Evolutionary conservation across 2,113 vertebrate genomes (phyloP).

Genomic region (Dissostichus mawsoni): DNA sequence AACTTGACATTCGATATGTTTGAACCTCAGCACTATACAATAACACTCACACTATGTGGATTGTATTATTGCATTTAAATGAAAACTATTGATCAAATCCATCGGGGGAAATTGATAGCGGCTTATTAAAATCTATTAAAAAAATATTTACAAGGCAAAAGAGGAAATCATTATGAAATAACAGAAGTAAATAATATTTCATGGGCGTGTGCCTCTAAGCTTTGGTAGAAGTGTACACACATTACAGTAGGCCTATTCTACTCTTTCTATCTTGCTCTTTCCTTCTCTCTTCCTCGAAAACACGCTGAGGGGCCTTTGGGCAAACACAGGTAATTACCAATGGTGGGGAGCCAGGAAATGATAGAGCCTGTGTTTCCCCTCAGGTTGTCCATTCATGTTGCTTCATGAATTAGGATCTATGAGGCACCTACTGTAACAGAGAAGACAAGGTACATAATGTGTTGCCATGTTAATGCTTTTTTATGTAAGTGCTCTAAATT

Average conservation of each 20-base stretch:
- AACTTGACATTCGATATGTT: not conserved
- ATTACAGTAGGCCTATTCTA: constrained; percentile 10
- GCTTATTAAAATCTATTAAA: constrained; percentile 7
- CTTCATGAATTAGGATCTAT: constrained; percentile 66
- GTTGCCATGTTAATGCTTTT: constrained; percentile 7
- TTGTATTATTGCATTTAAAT: constrained; percentile 14
- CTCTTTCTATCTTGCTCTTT: constrained; percentile 11
- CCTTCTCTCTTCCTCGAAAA: constrained; percentile 23
- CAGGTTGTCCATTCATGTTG: constrained; percentile 54
- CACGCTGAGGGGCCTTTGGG: constrained; percentile 44
- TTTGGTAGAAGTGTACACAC: constrained; percentile 8
- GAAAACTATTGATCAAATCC: constrained; percentile 18
- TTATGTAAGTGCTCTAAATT: not conserved
- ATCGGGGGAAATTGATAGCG: not conserved
- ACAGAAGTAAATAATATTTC: constrained; percentile 36
- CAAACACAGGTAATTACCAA: constrained; percentile 66
- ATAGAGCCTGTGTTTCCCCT: constrained; percentile 60
- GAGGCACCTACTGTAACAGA: constrained; percentile 40
- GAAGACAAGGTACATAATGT: constrained; percentile 32
- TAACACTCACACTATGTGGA: not conserved
- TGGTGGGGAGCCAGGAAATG: constrained; percentile 70
- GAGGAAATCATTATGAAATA: constrained; percentile 11
- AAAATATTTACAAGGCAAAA: not conserved
- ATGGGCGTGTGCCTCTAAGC: constrained; percentile 14
- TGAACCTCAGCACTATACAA: constrained; percentile 5